Conservation (phyloP, 2,888 invertebrate species). For the Blastobasis adustella region DNA sequence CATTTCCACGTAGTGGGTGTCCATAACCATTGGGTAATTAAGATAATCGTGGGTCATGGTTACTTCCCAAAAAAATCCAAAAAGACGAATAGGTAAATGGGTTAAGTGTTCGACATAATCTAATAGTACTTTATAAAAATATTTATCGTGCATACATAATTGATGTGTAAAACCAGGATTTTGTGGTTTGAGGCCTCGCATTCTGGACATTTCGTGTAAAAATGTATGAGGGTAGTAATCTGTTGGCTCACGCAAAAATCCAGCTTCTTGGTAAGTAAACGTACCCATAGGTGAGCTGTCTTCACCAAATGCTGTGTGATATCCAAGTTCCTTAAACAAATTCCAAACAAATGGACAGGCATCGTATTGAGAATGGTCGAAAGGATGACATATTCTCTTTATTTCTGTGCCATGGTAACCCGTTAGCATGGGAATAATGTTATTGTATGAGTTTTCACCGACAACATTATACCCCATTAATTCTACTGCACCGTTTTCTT, state of each 20-base stretch:
- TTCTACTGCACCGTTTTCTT: conserved; percentile 78
- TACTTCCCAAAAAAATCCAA: conserved; percentile 85
- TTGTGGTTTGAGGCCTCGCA: conserved; percentile 70
- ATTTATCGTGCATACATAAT: conserved; percentile 77
- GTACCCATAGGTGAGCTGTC: conserved; percentile 73
- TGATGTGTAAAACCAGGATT: conserved; percentile 68
- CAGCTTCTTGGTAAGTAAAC: conserved; percentile 1
- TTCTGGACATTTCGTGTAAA: conserved; percentile 70
- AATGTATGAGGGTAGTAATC: conserved; percentile 86
- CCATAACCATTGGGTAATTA: conserved; percentile 81
- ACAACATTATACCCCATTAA: conserved; percentile 92
- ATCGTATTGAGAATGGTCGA: conserved; percentile 76
- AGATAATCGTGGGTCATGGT: conserved; percentile 86
- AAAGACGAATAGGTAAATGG: conserved; percentile 38
- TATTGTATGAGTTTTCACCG: conserved; percentile 93
- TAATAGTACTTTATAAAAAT: conserved; percentile 78
- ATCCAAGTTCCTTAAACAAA: conserved; percentile 78
- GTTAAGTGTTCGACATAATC: conserved; percentile 54
- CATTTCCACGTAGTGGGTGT: conserved; percentile 72
- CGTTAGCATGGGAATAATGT: conserved; percentile 85
- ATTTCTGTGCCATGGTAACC: conserved; percentile 77
- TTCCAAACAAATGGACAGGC: conserved; percentile 87
- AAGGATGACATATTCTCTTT: conserved; percentile 71
- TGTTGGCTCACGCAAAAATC: conserved; percentile 80
- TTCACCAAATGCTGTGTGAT: conserved; percentile 83